Conservation (phyloP, 2,888 invertebrate genomes). For the Ptilodon capucinus region DNA sequence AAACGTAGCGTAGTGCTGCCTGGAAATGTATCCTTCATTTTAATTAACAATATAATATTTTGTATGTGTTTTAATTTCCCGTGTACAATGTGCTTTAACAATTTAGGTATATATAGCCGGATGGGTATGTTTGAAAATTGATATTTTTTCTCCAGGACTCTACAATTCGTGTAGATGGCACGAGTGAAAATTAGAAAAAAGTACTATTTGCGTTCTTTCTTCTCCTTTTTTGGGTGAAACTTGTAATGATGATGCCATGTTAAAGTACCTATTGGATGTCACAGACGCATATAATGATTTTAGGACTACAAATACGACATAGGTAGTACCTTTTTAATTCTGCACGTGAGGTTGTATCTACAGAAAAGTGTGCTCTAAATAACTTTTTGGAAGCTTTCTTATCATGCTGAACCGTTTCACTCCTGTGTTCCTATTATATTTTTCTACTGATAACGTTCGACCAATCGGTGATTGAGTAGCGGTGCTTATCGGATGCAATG, state of each 20-base stretch:
- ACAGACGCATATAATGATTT: no score
- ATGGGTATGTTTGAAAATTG: not conserved
- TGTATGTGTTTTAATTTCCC: constrained; percentile 1
- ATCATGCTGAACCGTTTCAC: not conserved
- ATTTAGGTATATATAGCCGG: no score
- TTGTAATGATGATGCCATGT: no score
- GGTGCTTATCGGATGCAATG: constrained; percentile 24
- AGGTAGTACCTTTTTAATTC: no score
- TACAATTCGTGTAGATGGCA: not conserved
- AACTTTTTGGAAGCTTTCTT: not conserved
- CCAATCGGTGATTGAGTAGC: constrained; percentile 15
- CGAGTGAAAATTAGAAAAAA: not conserved
- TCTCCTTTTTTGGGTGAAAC: no score
- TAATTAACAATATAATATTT: not conserved
- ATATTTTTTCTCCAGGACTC: not conserved
- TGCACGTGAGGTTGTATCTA: no score
- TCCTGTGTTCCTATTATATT: not conserved
- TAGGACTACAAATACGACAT: no score
- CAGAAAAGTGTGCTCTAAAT: no score
- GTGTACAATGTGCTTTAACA: not conserved
- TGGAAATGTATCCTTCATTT: constrained; percentile 11
- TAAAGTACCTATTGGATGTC: no score
- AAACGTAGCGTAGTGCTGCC: constrained; percentile 9
- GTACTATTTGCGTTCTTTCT: no score
- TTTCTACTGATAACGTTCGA: not conserved